Evolutionary conservation across 2,888 invertebrate genomes (phyloP), one percentile per base, ranked within the genome.

Genomic region (Abrostola tripartita): DNA sequence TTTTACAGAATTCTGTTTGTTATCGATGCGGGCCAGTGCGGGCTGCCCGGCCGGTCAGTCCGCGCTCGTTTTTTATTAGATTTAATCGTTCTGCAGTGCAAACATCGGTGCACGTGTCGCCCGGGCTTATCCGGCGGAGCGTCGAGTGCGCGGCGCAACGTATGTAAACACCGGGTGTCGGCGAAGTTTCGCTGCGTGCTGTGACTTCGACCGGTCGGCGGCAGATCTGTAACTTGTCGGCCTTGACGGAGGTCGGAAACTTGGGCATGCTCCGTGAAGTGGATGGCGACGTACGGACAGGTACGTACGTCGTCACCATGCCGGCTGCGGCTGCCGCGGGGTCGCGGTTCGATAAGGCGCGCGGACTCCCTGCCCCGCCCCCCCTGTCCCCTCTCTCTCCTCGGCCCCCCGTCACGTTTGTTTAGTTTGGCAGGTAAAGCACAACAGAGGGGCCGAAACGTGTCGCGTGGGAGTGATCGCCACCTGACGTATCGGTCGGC

Each of bases 371-470:
- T 68, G 75, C 60, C 66, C 66, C n/a, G n/a, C n/a, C 65, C 78
- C 65, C 40, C 51, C 54, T 67, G 69, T 68, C 79, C 75, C 74
- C 81, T 72, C 76, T 76, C 80, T 79, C 78, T 74, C 76, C 24
- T 24, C 74, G 50, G 53, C 67, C 67, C 69, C 79, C 63, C n/a
- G n/a, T 73, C 84, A 82, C 84, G 85, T 86, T 86, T 89, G 88
- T 90, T 89, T 89, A 88, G 87, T 89, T 90, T 88, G 90, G 88
- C 91, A 92, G 91, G 91, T 91, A 90, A 89, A 88, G 87, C 87
- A 86, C 88, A 86, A 85, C 83, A 83, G 79, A 82, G 85, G 84
- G 85, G 78, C 72, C 74, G 71, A 74, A 75, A 79, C 84, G 83
- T 83, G 85, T 82, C 85, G 85, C 85, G 88, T 84, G 87, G 84